These are phyloP conservation scores for Slavum lentiscoides DNA, from an alignment of 2,888 invertebrate species.

Conservation along the genomic window DNA sequence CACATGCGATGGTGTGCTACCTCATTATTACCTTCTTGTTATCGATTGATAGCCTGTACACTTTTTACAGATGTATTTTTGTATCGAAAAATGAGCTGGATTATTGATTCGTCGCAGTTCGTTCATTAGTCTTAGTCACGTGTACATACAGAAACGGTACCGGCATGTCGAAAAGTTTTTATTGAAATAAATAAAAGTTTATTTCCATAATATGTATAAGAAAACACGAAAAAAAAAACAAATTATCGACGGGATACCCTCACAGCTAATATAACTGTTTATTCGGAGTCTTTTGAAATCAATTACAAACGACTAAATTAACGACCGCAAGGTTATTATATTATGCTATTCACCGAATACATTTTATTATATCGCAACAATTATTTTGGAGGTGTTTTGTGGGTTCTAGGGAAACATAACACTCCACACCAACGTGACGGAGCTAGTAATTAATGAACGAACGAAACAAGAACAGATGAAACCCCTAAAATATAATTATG, in stretches of 20 bases:
- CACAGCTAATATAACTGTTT: constrained; percentile 5
- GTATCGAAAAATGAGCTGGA: too few relatives aligned
- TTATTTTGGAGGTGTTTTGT: constrained; percentile 6
- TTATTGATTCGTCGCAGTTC: too few relatives aligned
- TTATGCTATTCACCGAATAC: too few relatives aligned
- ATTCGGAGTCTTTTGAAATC: not conserved
- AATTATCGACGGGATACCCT: not conserved
- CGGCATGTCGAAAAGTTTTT: too few relatives aligned
- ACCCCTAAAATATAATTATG: not conserved
- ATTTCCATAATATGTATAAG: not conserved
- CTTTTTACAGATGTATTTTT: too few relatives aligned
- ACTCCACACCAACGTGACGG: not conserved
- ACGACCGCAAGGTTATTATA: too few relatives aligned
- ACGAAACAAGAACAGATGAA: constrained; percentile 15
- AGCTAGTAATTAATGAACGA: constrained; percentile 9
- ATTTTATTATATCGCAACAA: not conserved
- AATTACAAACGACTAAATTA: not conserved
- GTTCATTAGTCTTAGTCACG: too few relatives aligned
- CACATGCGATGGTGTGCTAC: too few relatives aligned
- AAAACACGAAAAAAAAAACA: not conserved
- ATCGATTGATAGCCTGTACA: too few relatives aligned
- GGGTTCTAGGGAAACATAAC: constrained; percentile 3
- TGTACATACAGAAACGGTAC: too few relatives aligned
- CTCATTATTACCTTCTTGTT: too few relatives aligned
- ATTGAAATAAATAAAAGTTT: too few relatives aligned